Conservation (phyloP, 1,140 invertebrate genomes). For the Drosophila carrolli region DNA sequence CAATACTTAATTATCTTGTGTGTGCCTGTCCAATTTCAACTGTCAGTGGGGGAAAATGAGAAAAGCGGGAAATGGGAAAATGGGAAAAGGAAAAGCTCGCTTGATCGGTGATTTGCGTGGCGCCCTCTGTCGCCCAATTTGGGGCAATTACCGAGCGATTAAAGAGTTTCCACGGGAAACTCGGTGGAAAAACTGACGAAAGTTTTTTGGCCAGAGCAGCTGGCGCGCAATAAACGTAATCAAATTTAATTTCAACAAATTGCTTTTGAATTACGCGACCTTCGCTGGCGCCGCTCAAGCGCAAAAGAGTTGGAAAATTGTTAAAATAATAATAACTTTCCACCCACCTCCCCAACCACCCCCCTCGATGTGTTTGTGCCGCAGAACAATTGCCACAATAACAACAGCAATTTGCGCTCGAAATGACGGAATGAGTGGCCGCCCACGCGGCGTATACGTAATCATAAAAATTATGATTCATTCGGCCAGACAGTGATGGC, state of each 20-base stretch:
- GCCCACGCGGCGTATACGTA: conserved; percentile 59
- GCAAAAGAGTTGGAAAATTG: conserved; percentile 75
- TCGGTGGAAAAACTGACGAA: conserved; percentile 22
- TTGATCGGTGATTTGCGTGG: conserved; percentile 21
- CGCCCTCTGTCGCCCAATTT: conserved; percentile 52
- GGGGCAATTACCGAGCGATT: conserved; percentile 71
- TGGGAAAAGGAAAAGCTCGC: conserved; percentile 6
- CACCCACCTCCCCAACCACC: background rate
- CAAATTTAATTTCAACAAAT: conserved; percentile 82
- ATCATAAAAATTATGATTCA: conserved; percentile 75
- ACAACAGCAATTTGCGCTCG: conserved; percentile 74
- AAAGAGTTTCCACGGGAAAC: conserved; percentile 56
- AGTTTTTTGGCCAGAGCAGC: conserved; percentile 43
- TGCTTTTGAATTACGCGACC: conserved; percentile 81
- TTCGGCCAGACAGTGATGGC: conserved; percentile 29
- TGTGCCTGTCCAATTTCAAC: conserved; percentile 28
- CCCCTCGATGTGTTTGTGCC: conserved; percentile 27
- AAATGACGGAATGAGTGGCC: conserved; percentile 52
- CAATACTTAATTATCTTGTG: conserved; percentile 53
- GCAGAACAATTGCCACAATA: conserved; percentile 71
- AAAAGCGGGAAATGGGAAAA: background rate
- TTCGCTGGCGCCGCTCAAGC: conserved; percentile 70
- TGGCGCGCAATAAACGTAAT: conserved; percentile 78
- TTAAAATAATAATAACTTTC: conserved; percentile 80
- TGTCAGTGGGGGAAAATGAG: conserved; percentile 12